Base-by-base conservation (phyloP, 2,797 vertebrate genomes). In the Pseudopleuronectes americanus region DNA sequence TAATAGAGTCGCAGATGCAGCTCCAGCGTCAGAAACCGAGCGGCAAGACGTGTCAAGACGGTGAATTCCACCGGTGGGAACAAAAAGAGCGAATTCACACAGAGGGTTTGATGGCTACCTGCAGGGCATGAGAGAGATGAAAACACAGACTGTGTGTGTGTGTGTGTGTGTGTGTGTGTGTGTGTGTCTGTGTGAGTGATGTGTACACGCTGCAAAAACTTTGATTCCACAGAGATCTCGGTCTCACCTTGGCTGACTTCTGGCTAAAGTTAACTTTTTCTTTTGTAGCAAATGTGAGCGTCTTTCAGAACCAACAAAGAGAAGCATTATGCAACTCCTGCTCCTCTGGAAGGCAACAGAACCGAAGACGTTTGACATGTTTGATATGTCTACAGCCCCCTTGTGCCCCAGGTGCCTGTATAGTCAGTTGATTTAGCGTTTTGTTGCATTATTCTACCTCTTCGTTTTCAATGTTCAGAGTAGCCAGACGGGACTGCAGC, bases 381-480 rank as follows among this genome's bases (percentile, higher is more conserved):
- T 23, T 70, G 57, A 59, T 58, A 31, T 5, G 36, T 17, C n/a
- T 3, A 57, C 31, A 43, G 1, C 41, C 12, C 12, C 41, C 4
- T 4, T 17, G 16, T 43, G 41, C 41, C 13, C 1, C 41, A 43
- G 41, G 5, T 43, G 5, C 41, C 41, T 47, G 19, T 47, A 47
- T 19, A 12, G 17, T 47, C 2, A 8, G 14, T 48, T 2, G 4
- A 4, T 21, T 31, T 5, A 16, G 41, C 14, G 22, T 47, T 45
- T 49, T 49, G 3, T 26, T 69, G 51, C 26, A 0, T 21, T 1
- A 1, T 59, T 89, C 94, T 89, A 99, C 98, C 97, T 99, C 98
- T 82, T 99, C 98, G 0, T 97, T 99, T 91, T 99, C 98, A 0
- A 99, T 99, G 91, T 97, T 98, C 66, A 99, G 94, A 0, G 96